Evolutionary conservation across 2,888 invertebrate species (phyloP), one percentile per base, ranked within the genome.

Genomic region (Rhimphoctona megacephalus): DNA sequence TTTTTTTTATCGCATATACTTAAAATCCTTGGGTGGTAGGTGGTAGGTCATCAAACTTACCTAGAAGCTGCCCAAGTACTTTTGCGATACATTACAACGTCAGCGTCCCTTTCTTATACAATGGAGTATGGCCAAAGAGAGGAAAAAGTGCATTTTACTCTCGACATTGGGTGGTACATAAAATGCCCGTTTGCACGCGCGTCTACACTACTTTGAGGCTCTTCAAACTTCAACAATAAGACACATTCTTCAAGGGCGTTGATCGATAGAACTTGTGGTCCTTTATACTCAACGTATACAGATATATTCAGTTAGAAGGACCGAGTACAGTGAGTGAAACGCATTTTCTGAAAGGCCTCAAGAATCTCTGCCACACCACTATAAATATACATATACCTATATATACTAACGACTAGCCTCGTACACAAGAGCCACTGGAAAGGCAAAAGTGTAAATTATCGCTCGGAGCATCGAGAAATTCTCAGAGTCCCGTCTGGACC

Each of bases 401-500:
- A 70, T 64, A 9, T 17, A 39, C 52, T 33, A 61, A 77, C 83
- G 76, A 81, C 86, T 81, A 79, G 84, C 73, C 22, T 30, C 64
- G 52, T 43, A 72, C 74, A 79, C 36, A 52, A 85, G 87, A 79
- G 85, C 76, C 85, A 85, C 84, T 79, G 81, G 70, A 76, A 70
- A 82, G 87, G 87, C 82, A 85, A 87, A 87, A 85, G 87, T 87
- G 87, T 85, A 87, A 87, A 87, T 87, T 91, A 91, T 90, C 90
- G 86, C 88, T 78, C 84, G 82, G 83, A 91, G 89, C 88, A 91
- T 90, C 90, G 90, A 83, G 90, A 90, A 91, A 89, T 91, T 90
- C 90, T 90, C 84, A 76, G 87, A 89, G 88, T 88, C 87, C 83
- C 79, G 87, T 82, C 87, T 85, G 85, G 79, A 43, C 83, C 86